These are phyloP conservation scores for Nephrotoma guestfalica DNA, from an alignment of 2,888 invertebrate genomes.

Conservation along the genomic window DNA sequence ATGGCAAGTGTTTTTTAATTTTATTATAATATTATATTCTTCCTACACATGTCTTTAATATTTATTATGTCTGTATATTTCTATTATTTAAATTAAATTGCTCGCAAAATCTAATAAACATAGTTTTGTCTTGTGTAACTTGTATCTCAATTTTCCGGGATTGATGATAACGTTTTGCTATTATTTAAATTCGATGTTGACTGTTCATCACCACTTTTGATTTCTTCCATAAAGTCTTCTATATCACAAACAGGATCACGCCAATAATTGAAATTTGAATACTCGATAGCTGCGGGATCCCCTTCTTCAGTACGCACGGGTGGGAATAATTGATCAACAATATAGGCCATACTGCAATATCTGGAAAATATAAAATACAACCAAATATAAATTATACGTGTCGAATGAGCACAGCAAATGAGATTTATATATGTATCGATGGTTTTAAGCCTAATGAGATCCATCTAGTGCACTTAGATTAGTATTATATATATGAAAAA, in stretches of 20 bases:
- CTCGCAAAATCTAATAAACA: background rate
- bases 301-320: slow-evolving; percentile 47
- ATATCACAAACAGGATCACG: slow-evolving; percentile 65
- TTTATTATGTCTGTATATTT: background rate
- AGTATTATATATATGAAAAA: background rate
- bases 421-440: background rate
- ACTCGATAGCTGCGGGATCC: slow-evolving; percentile 47
- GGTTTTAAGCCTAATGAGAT: background rate
- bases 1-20: background rate
- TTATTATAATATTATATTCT: background rate
- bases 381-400: background rate
- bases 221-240: slow-evolving; percentile 21
- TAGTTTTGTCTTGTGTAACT: background rate
- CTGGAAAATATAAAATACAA: slow-evolving; percentile 37
- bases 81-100: background rate
- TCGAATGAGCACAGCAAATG: background rate
- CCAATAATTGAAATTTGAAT: slow-evolving; percentile 86
- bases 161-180: slow-evolving; percentile 22
- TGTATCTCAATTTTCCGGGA: slow-evolving; percentile 26
- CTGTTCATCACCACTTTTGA: slow-evolving; percentile 10
- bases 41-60: background rate
- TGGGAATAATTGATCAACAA: slow-evolving; percentile 94
- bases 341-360: slow-evolving; percentile 84
- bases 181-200: slow-evolving; percentile 10
- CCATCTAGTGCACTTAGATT: background rate